A percentile compares a stretch with the other conserved stretches of the same genome.
These are phyloP conservation scores for Anoplophora glabripennis DNA, from an alignment of 1,140 invertebrate genomes.

Conservation along the genomic window DNA sequence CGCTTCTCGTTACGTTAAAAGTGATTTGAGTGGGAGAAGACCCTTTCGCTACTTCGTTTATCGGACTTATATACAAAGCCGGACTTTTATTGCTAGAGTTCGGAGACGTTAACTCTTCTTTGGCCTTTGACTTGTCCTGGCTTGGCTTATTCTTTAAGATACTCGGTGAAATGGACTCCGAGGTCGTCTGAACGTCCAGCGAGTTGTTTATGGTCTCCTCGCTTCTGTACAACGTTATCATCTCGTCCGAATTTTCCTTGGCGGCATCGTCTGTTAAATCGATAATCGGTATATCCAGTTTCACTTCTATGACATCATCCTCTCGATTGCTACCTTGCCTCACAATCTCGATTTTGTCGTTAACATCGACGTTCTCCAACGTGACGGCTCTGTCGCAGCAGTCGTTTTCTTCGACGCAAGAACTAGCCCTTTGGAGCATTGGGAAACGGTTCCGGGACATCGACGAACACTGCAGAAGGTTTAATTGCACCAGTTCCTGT, in stretches of 20 bases:
- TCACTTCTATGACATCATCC: slow-evolving; percentile 15
- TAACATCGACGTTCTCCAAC: neutral
- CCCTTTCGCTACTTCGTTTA: neutral
- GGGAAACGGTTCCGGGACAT: neutral
- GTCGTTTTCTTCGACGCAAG: neutral
- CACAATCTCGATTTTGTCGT: neutral
- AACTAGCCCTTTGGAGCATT: neutral
- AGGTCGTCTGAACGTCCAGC: slow-evolving; percentile 7
- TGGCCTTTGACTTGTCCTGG: neutral
- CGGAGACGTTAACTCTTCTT: neutral
- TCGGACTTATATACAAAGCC: neutral
- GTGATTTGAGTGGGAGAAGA: neutral
- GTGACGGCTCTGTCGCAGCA: slow-evolving; percentile 1
- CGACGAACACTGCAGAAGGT: too few relatives aligned
- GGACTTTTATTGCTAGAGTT: neutral
- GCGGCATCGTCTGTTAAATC: slow-evolving; percentile 11
- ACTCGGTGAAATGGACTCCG: neutral
- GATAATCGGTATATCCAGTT: slow-evolving; percentile 4
- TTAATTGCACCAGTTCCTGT: too few relatives aligned
- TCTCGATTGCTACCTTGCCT: neutral
- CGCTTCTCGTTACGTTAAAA: neutral
- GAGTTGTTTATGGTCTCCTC: neutral
- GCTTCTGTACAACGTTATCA: slow-evolving; percentile 9
- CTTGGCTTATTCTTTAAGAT: neutral
- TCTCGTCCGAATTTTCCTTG: neutral